phyloP scores from a whole-genome alignment of 2,113 vertebrate species.

The Corythoichthys intestinalis region DNA sequence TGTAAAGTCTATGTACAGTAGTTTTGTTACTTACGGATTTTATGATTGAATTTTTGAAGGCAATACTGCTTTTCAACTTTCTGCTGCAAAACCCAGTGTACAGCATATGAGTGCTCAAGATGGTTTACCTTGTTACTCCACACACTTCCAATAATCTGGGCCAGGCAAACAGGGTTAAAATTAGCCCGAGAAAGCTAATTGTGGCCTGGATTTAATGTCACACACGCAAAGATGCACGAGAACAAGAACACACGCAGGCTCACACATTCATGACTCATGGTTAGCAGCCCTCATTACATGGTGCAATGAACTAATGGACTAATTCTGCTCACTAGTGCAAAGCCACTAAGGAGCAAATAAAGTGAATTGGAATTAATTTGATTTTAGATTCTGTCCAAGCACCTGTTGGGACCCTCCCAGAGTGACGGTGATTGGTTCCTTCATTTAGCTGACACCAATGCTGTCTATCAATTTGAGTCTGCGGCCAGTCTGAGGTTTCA shows the following conservation, averaged over 20 bases:
- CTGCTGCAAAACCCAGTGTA: conserved; percentile 23
- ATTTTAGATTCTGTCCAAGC: conserved; percentile 14
- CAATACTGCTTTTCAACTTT: conserved; percentile 13
- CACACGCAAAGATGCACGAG: conserved; percentile 43
- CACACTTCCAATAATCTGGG: conserved; percentile 58
- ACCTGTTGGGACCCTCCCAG: conserved; percentile 14
- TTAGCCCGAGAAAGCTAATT: conserved; percentile 56
- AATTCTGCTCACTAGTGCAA: conserved; percentile 50
- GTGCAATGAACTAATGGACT: conserved; percentile 34
- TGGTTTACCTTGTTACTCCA: conserved; percentile 44
- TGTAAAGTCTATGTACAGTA: no score
- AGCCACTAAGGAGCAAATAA: conserved; percentile 35
- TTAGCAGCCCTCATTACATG: conserved; percentile 43
- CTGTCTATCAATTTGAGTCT: conserved; percentile 23
- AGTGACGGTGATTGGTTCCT: not conserved
- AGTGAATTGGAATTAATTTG: conserved; percentile 28
- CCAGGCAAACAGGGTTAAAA: conserved; percentile 52
- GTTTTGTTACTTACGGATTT: no score
- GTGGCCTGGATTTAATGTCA: conserved; percentile 50
- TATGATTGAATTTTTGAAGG: conserved; percentile 10
- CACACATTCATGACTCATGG: conserved; percentile 48
- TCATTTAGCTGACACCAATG: conserved; percentile 4
- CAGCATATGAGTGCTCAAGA: conserved; percentile 16
- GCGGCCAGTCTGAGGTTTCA: conserved; percentile 28
- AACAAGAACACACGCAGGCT: conserved; percentile 33